Conservation (phyloP, 2,888 invertebrate species). For the Pseudococcus longispinus region DNA sequence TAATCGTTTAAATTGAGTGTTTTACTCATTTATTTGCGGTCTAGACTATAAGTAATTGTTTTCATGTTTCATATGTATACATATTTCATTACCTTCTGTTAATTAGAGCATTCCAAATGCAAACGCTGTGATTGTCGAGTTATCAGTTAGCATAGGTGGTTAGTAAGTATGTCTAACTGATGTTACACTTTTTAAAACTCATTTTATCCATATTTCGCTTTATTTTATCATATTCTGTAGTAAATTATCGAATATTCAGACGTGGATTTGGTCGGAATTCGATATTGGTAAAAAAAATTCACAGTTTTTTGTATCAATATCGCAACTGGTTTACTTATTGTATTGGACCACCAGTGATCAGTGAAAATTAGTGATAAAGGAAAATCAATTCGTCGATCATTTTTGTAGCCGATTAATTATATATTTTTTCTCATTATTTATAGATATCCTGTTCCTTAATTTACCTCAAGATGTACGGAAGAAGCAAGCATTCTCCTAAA, state of each 20-base stretch:
- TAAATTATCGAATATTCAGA: neutral
- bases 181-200: neutral
- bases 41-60: neutral
- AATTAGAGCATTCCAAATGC: conserved; percentile 24
- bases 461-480: conserved; percentile 31
- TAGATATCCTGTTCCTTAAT: neutral
- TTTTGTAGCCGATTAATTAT: neutral
- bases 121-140: neutral
- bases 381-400: neutral
- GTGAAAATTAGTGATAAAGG: neutral
- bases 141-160: conserved; percentile 6
- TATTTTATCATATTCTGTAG: neutral
- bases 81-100: neutral
- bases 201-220: neutral
- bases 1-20: neutral
- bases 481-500: conserved; percentile 52
- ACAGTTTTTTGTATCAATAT: neutral
- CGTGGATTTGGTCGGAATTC: neutral
- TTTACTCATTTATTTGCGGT: neutral
- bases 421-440: neutral
- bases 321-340: neutral
- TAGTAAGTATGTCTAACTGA: neutral
- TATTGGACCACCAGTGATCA: neutral
- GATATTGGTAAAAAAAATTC: neutral
- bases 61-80: neutral